Base-by-base conservation (phyloP, 2,797 vertebrate species). In the Fratercula arctica region DNA sequence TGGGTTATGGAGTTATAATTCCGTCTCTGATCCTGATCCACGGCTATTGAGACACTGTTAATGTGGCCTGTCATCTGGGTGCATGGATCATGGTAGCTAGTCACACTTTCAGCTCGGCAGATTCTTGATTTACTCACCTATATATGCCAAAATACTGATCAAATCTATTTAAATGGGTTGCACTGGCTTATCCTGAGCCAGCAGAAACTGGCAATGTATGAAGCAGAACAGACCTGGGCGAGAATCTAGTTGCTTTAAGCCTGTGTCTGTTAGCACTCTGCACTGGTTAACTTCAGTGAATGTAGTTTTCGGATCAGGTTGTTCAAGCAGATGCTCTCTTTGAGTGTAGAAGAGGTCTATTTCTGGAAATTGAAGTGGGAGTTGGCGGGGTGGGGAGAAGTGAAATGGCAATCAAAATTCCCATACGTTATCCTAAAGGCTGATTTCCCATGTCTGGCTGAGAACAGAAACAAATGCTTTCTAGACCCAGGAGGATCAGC, bases 301-400 rank as follows among this genome's bases (percentile, higher is more conserved):
- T 0, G 0, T 50, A 59, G 56, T 61, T 89, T 95, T 90, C 7
- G 0, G 73, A 35, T 93, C 33, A 35, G 69, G 81, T 80, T 90
- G 43, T 59, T 95, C 50, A 81, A 80, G 57, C 80, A 90, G 89
- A 86, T 79, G 83, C 90, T 88, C 50, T 87, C 66, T 37, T 24
- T 33, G n/a, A 95, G 25, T 41, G 16, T 54, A 88, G 54, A 82
- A 46, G 21, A 90, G 46, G 8, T 67, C 85, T 96, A 91, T 96
- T 97, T 95, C 89, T 96, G 85, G 94, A 94, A 95, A 79, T 5
- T 67, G 83, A 76, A 95, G 85, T 91, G 93, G 91, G 93, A 96
- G 70, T 90, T 95, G 85, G 35, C 39, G 4, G 90, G 20, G 54
- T 57, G 41, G n/a, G 61, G 85, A 57, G 76, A 88, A 94, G 50